Evolutionary conservation across 2,113 vertebrate genomes (phyloP).

Genomic region (Sylvilagus bachmani): DNA sequence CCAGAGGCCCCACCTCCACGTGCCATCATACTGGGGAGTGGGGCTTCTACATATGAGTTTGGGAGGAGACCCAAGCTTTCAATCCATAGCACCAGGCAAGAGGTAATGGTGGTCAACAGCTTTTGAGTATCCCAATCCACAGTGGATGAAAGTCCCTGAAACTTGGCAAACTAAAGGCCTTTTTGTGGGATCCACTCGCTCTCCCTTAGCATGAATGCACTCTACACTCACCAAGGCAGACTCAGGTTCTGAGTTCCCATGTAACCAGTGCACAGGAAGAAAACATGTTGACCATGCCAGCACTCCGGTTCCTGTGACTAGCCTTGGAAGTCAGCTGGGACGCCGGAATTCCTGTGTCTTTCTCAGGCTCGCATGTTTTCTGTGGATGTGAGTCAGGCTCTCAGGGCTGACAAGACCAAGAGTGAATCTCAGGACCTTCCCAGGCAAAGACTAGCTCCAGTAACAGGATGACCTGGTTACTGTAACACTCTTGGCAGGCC

Average conservation of each 20-base stretch:
- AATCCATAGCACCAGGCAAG: background rate
- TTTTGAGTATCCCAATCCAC: background rate
- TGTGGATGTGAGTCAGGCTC: conserved; percentile 11
- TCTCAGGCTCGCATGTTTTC: background rate
- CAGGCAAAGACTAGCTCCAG: background rate
- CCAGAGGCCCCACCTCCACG: background rate
- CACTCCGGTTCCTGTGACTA: background rate
- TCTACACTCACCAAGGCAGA: background rate
- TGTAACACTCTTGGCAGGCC: rapidly evolving
- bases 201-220: background rate
- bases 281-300: background rate
- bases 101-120: background rate
- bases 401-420: background rate
- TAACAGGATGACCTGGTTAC: background rate
- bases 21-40: background rate
- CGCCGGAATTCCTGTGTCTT: background rate
- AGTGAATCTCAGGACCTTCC: background rate
- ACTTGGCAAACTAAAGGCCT: too few relatives aligned
- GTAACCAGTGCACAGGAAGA: background rate
- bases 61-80: background rate
- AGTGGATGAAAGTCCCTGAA: background rate
- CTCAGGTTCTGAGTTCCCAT: conserved; percentile 7
- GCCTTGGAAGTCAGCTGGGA: background rate
- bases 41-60: background rate
- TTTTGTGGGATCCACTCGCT: background rate